Base-by-base conservation (phyloP, 2,888 invertebrate genomes). In the Lepidochitona cinerea region DNA sequence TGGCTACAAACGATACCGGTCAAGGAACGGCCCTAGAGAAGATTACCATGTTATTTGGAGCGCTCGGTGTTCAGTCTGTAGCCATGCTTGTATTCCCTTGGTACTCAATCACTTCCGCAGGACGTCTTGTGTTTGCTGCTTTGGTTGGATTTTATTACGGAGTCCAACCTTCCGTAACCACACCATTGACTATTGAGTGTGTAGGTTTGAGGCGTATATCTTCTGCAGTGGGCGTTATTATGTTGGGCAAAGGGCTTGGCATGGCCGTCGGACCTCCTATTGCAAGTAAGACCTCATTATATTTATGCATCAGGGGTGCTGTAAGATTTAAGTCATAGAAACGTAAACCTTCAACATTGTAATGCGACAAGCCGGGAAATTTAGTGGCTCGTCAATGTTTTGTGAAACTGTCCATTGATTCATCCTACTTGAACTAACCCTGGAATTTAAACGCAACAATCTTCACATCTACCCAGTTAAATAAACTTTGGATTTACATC, bases 131-230 rank as follows among this genome's bases (percentile, higher is more conserved):
- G 23, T 59, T 29, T 59, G 5, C 59, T 2, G 23, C 32, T 9
- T 29, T 59, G 29, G 14, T 59, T 59, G 59, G 59, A 32, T 59
- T 59, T 59, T 59, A 59, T 32, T 59, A 59, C 29, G 59, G 59
- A 2, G 59, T 59, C 59, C 26, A 29, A 14, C 59, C 59, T 14
- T 23, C 59, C 4, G 23, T 59, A 18, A 29, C 23, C 59, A 59
- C 26, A 14, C 59, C 59, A 4, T 59, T 59, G 59, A 59, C 32
- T 18, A 32, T 59, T 4, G 32, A 23, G 14, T 23, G 14, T 14
- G 59, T 59, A 4, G 59, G 59, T 23, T 26, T 59, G 3, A 23
- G 26, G 23, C 4, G 32, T 3, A 23, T 29, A 12, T 59, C 59
- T 29, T 14, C 59, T 23, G 59, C 59, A 4, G 23, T 29, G 4